phyloP scores from a whole-genome alignment of 1,140 invertebrate genomes.

The Conus betulinus region DNA sequence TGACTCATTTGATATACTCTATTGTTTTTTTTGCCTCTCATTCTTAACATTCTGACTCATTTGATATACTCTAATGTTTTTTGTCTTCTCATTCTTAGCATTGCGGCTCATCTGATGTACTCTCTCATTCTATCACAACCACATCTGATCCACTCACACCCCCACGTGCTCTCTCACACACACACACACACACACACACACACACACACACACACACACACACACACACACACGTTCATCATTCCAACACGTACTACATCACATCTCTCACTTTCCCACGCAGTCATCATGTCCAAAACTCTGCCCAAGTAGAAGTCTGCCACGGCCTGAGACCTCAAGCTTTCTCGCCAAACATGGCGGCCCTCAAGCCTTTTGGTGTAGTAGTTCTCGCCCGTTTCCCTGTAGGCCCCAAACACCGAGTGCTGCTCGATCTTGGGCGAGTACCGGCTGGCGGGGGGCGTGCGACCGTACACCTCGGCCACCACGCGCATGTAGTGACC shows the following conservation, averaged over 20 bases:
- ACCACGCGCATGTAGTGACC: conserved; percentile 61
- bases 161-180: neutral
- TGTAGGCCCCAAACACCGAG: conserved; percentile 49
- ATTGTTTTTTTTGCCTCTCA: too few relatives aligned
- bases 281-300: neutral
- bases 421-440: conserved; percentile 60
- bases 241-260: neutral
- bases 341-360: neutral
- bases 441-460: conserved; percentile 61
- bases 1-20: too few relatives aligned
- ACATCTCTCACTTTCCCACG: neutral
- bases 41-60: too few relatives aligned
- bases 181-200: conserved; percentile 15
- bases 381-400: neutral
- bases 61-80: too few relatives aligned
- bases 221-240: neutral
- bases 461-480: conserved; percentile 62
- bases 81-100: too few relatives aligned
- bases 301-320: neutral
- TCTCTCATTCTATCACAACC: too few relatives aligned
- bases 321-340: neutral
- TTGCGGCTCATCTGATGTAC: too few relatives aligned
- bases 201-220: conserved; percentile 14
- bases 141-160: neutral
- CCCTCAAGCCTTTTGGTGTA: neutral